These are phyloP conservation scores for Tenrec ecaudatus DNA, from an alignment of 2,113 vertebrate species.

Conservation along the genomic window DNA sequence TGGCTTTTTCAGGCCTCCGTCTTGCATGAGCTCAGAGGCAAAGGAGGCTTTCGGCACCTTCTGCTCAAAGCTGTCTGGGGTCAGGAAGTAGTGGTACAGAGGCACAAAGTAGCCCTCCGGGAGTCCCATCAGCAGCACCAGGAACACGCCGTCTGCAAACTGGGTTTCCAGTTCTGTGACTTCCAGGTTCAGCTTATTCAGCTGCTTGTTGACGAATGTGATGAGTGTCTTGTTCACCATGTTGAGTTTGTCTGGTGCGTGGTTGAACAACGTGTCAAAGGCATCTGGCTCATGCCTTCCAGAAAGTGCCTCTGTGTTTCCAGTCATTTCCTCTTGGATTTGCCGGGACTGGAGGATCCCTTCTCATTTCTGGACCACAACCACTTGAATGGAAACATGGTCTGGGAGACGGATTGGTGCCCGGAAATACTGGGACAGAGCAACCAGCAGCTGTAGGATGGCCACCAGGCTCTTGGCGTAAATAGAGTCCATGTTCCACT, in stretches of 20 bases:
- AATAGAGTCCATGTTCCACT: too few species aligned
- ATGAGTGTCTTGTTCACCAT: constrained; percentile 99
- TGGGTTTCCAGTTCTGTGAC: constrained; percentile 99
- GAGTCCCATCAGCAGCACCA: constrained; percentile 98
- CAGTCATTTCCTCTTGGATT: too few species aligned
- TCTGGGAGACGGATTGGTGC: too few species aligned
- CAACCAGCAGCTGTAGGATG: too few species aligned
- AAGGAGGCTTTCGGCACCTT: constrained; percentile 98
- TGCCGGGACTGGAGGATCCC: too few species aligned
- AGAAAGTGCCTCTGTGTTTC: too few species aligned
- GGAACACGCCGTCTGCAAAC: constrained; percentile 99
- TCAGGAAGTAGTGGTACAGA: constrained; percentile 99
- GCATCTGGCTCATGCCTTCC: constrained; percentile 98
- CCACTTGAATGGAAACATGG: too few species aligned
- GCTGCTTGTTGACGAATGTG: constrained; percentile 99
- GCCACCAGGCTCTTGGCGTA: too few species aligned
- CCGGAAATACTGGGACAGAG: too few species aligned
- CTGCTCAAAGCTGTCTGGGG: constrained; percentile 98
- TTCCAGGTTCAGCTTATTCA: constrained; percentile 98
- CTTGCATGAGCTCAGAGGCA: constrained; percentile 98
- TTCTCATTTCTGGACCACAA: too few species aligned
- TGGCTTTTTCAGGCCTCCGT: constrained; percentile 96
- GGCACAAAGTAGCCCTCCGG: too few species aligned
- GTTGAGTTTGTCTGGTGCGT: constrained; percentile 98
- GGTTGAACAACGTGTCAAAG: constrained; percentile 98